phyloP scores from a whole-genome alignment of 2,797 vertebrate species.

The Sardinella longiceps region DNA sequence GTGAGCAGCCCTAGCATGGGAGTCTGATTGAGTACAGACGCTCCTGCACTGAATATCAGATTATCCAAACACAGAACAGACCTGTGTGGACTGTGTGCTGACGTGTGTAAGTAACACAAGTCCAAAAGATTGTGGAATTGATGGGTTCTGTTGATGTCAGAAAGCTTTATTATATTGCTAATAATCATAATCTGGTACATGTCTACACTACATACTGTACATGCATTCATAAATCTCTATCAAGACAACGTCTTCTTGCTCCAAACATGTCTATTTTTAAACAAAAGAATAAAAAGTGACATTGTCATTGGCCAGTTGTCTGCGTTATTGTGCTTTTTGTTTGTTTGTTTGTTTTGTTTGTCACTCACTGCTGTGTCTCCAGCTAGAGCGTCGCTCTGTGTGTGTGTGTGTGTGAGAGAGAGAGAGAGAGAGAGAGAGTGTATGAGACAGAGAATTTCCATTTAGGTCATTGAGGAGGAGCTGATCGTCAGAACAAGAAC shows the following conservation, averaged over 20 bases:
- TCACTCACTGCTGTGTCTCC: background rate
- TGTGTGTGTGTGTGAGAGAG: background rate
- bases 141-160: background rate
- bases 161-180: background rate
- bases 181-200: background rate
- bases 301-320: slow-evolving; percentile 38
- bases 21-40: background rate
- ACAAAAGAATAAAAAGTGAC: slow-evolving; percentile 65
- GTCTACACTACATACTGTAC: background rate
- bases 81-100: background rate
- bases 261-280: slow-evolving; percentile 67
- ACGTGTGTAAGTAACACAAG: background rate
- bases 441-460: too few species aligned
- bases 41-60: background rate
- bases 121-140: background rate
- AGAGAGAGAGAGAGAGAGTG: too few species aligned
- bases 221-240: background rate
- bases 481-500: too few species aligned
- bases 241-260: slow-evolving; percentile 42
- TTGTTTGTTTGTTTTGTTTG: background rate
- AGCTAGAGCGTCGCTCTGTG: background rate
- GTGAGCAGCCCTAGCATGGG: too few species aligned
- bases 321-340: background rate
- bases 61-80: background rate
- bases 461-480: too few species aligned